Evolutionary conservation across 1,140 invertebrate genomes (phyloP).

Genomic region (Drosophila repleta): DNA sequence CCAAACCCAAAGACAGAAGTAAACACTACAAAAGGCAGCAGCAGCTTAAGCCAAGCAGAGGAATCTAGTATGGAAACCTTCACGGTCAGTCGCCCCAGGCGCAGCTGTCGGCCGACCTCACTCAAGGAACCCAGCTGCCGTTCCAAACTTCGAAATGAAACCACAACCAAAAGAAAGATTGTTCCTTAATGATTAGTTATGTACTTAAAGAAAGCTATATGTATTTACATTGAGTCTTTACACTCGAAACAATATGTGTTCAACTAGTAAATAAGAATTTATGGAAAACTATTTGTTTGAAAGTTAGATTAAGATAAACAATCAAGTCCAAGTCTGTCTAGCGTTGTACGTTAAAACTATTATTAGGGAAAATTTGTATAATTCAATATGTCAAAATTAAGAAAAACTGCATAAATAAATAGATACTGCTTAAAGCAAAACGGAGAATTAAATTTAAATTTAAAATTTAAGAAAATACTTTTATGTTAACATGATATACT

Average conservation of each 20-base stretch:
- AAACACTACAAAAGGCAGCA: not conserved
- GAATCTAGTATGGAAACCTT: conserved; percentile 4
- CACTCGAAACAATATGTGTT: too few relatives aligned
- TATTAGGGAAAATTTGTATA: too few relatives aligned
- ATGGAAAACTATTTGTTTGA: too few relatives aligned
- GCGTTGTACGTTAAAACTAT: too few relatives aligned
- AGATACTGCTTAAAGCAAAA: too few relatives aligned
- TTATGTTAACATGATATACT: too few relatives aligned
- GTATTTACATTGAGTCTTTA: too few relatives aligned
- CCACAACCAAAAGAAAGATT: not conserved
- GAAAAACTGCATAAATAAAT: too few relatives aligned
- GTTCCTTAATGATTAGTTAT: not conserved
- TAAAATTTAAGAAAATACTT: not conserved
- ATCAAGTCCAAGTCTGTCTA: too few relatives aligned
- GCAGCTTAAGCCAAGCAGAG: not conserved
- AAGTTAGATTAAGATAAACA: too few relatives aligned
- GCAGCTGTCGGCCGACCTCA: conserved; percentile 46
- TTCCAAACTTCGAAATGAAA: conserved; percentile 47
- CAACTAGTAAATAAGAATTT: too few relatives aligned
- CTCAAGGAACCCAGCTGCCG: conserved; percentile 39
- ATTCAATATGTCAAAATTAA: too few relatives aligned
- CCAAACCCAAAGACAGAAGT: not conserved
- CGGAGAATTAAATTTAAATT: not conserved
- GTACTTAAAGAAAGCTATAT: not conserved
- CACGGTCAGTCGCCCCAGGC: conserved; percentile 23